Evolutionary conservation across 2,113 vertebrate genomes (phyloP), one percentile per base, ranked within the genome.

Genomic region (Phoxinus phoxinus): DNA sequence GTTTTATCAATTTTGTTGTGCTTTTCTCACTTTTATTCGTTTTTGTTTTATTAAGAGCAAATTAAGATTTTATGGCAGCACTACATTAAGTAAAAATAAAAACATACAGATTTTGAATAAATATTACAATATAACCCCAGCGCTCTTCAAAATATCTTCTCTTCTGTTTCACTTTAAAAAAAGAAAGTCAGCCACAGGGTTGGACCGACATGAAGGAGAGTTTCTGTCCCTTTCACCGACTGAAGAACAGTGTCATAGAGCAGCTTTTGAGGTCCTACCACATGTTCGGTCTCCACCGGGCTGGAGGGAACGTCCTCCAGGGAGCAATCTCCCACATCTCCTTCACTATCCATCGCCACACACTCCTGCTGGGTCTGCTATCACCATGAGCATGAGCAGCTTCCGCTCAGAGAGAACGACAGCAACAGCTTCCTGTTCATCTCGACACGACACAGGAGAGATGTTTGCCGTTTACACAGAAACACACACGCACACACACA

Each of bases 351-450:
- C 78, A 65, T 81, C 78, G 17, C 3, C 78, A 30, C 56, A 41
- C 37, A 2, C 53, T 53, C 25, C 46, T 21, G 10, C n/a, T 35
- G 2, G 8, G 41, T 27, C 37, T 48, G 72, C n/a, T 48, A 21
- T 46, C 25, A 76, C 75, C 75, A 79, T 11, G 9, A 12, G 21
- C 32, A 46, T 37, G 4, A 59, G 10, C 27, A 23, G 35, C 58
- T 65, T 81, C 78, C 78, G 78, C 78, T 81, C 78, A 30, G 2
- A 65, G 15, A 81, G n/a, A 46, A 48, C 72, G 6, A 63, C 78
- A 63, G 21, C 78, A 44, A 30, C n/a, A 21, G 78, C 78, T 81
- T 81, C 78, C 78, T 81, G 78, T 65, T 81, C 41, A 65, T 63
- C n/a, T 46, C 35, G 2, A 59, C 6, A 3, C 58, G 32, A 23